Evolutionary conservation across 2,888 invertebrate species (phyloP).

Genomic region (Hirtodrosophila cameraria): DNA sequence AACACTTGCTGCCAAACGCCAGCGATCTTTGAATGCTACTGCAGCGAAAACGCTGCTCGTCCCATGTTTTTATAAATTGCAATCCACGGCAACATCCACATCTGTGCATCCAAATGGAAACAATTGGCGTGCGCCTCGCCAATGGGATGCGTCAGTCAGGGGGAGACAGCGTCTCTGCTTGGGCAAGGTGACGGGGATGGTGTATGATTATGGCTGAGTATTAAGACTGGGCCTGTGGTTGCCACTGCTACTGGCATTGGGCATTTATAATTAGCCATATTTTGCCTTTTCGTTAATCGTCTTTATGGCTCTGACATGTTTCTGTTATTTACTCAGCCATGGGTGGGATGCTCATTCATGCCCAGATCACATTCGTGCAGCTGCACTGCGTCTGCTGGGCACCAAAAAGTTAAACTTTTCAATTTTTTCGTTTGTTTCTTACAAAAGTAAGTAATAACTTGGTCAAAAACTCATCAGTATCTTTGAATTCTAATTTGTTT

Average conservation of each 20-base stretch:
- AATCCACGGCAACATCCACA: conserved; percentile 26
- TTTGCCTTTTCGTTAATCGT: conserved; percentile 45
- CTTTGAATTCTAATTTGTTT: too few species aligned
- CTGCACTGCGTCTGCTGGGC: conserved; percentile 10
- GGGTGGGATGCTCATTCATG: conserved; percentile 47
- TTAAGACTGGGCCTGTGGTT: conserved; percentile 4
- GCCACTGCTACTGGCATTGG: conserved; percentile 30
- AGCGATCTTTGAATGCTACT: conserved; percentile 73
- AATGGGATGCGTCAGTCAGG: conserved; percentile 38
- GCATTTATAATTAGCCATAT: conserved; percentile 67
- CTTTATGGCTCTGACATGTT: conserved; percentile 77
- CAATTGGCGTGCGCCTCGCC: conserved; percentile 80
- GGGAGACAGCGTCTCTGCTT: too few species aligned
- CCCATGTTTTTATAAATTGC: conserved; percentile 82
- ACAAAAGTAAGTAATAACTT: too few species aligned
- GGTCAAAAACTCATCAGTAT: too few species aligned
- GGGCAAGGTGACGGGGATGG: not conserved
- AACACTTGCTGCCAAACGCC: conserved; percentile 34
- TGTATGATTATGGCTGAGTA: too few species aligned
- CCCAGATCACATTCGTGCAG: conserved; percentile 21
- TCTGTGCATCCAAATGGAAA: conserved; percentile 80
- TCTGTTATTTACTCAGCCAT: conserved; percentile 80
- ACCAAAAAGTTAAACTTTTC: conserved; percentile 19
- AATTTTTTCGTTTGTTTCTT: conserved; percentile 8
- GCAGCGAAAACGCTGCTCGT: conserved; percentile 73